Evolutionary conservation across 2,113 vertebrate genomes (phyloP).

Genomic region (Sturnus vulgaris): DNA sequence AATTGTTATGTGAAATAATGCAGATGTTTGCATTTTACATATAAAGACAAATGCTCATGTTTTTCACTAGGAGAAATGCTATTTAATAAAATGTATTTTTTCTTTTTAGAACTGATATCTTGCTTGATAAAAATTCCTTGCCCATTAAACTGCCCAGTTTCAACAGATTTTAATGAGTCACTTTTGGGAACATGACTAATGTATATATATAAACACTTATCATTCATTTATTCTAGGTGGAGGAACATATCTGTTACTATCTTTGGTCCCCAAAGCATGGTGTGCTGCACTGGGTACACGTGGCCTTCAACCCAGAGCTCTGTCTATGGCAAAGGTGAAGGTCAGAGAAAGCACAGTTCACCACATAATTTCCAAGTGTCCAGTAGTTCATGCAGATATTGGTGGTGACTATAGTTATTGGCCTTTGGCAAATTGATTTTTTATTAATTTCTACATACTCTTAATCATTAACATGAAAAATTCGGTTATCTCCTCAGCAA

Average conservation of each 20-base stretch:
- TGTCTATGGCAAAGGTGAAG: neutral
- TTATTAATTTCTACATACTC: neutral
- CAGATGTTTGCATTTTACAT: neutral
- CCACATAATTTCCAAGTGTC: neutral
- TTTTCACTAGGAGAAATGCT: neutral
- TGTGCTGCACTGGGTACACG: accelerated
- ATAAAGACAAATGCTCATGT: neutral
- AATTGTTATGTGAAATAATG: neutral
- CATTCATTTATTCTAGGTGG: neutral
- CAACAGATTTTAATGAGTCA: neutral
- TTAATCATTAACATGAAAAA: neutral
- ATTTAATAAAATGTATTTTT: neutral
- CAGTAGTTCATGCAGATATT: neutral
- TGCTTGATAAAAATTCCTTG: neutral
- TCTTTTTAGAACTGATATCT: neutral
- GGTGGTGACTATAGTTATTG: neutral
- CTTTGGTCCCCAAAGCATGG: accelerated
- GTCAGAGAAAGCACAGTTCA: neutral
- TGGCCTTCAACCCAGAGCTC: neutral
- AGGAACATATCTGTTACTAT: accelerated
- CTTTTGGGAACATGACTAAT: neutral
- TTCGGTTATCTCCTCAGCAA: neutral
- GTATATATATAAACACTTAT: neutral
- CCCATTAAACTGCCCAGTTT: neutral
- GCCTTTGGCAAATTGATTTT: neutral